phyloP scores from a whole-genome alignment of 1,140 invertebrate species.

The Heterodera schachtii region DNA sequence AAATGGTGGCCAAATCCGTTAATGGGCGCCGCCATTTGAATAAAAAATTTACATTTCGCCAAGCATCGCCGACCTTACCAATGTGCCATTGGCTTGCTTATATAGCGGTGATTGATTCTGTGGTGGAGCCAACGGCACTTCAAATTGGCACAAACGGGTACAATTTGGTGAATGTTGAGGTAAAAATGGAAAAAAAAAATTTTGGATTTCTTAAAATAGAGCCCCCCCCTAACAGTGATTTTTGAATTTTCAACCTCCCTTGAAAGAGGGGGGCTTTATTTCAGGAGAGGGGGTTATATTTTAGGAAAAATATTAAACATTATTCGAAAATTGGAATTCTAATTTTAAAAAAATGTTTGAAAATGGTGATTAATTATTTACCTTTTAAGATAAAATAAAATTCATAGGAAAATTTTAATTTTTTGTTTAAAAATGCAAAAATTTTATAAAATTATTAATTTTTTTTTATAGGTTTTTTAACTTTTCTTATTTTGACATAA shows the following conservation, averaged over 20 bases:
- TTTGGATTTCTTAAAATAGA: neutral
- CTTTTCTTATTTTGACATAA: too few relatives aligned
- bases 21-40: neutral
- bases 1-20: neutral
- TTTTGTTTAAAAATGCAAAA: constrained; percentile 40
- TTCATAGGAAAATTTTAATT: constrained; percentile 2
- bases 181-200: neutral
- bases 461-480: too few relatives aligned
- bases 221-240: too few relatives aligned
- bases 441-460: too few relatives aligned
- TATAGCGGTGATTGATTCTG: neutral
- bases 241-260: too few relatives aligned
- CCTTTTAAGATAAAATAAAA: too few relatives aligned
- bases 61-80: neutral
- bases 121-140: neutral
- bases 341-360: too few relatives aligned
- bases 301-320: too few relatives aligned
- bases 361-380: too few relatives aligned
- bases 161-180: neutral
- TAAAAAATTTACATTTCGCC: neutral
- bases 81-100: constrained; percentile 1
- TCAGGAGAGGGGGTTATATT: too few relatives aligned
- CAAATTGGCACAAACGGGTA: neutral
- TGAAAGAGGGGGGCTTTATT: too few relatives aligned
- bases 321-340: too few relatives aligned